phyloP scores from a whole-genome alignment of 2,797 vertebrate genomes.

The Galaxias olidus region DNA sequence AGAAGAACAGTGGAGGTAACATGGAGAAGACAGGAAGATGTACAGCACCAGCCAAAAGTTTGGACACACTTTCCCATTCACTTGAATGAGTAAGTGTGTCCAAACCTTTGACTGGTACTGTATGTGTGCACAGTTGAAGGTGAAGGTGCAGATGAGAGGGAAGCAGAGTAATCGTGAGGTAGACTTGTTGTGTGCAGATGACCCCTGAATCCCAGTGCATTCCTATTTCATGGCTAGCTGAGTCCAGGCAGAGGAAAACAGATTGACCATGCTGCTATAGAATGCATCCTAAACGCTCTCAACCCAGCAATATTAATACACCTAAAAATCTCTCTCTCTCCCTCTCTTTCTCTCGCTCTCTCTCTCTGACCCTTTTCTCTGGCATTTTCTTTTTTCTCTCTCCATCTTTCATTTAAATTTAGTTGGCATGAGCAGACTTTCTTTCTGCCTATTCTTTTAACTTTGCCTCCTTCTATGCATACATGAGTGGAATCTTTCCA shows the following conservation, averaged over 20 bases:
- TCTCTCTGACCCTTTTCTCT: too few relatives aligned
- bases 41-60: too few relatives aligned
- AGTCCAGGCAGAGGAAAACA: not conserved
- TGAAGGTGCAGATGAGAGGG: too few relatives aligned
- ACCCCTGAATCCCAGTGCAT: slow-evolving; percentile 2
- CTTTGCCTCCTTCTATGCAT: not conserved
- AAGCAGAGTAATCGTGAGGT: not conserved
- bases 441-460: not conserved
- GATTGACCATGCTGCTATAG: slow-evolving; percentile 6
- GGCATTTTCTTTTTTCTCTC: too few relatives aligned
- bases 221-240: slow-evolving; percentile 4
- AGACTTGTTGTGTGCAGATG: slow-evolving; percentile 5
- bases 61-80: too few relatives aligned
- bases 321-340: not conserved
- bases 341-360: not conserved
- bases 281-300: not conserved
- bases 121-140: too few relatives aligned
- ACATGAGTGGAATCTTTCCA: slow-evolving; percentile 11
- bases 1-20: not conserved
- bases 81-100: too few relatives aligned
- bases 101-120: too few relatives aligned
- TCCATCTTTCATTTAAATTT: too few relatives aligned
- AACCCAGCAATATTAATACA: not conserved
- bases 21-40: not conserved
- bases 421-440: not conserved